Percentiles rank a stretch among this genome's conserved stretches.
phyloP scores from a whole-genome alignment of 1,140 invertebrate species.

The Papilio machaon region DNA sequence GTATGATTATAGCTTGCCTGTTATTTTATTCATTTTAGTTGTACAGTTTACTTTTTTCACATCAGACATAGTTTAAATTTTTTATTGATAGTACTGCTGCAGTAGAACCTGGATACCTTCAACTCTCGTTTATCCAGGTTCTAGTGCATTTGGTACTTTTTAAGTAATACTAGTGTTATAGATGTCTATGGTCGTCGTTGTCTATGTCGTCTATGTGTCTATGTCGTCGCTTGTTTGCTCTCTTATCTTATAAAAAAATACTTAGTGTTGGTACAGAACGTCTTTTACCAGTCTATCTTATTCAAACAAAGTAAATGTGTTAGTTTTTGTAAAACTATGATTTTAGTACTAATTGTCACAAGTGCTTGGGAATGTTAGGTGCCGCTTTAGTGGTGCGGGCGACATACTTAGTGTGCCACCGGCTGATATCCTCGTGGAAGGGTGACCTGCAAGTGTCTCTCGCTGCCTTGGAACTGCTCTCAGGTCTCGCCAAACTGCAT shows the following conservation, averaged over 20 bases:
- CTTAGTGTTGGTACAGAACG: too few species aligned
- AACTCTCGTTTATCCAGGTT: too few species aligned
- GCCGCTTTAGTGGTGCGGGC: conserved; percentile 94
- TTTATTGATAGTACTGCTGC: too few species aligned
- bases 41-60: background rate
- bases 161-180: too few species aligned
- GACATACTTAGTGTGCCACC: conserved; percentile 96
- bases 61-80: background rate
- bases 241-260: too few species aligned
- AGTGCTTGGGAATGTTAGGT: conserved; percentile 76
- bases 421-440: conserved; percentile 97
- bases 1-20: conserved; percentile 43
- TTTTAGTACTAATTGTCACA: background rate
- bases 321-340: background rate
- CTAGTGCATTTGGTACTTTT: too few species aligned
- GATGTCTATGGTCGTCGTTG: too few species aligned
- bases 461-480: conserved; percentile 95
- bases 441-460: conserved; percentile 97
- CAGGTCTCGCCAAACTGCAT: conserved; percentile 92
- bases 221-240: too few species aligned
- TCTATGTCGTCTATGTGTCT: too few species aligned
- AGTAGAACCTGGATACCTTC: too few species aligned
- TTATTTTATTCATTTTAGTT: conserved; percentile 37
- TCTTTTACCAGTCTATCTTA: too few species aligned
- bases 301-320: too few species aligned